Evolutionary conservation across 2,888 invertebrate species (phyloP).

Genomic region (Liodrosophila aerea): DNA sequence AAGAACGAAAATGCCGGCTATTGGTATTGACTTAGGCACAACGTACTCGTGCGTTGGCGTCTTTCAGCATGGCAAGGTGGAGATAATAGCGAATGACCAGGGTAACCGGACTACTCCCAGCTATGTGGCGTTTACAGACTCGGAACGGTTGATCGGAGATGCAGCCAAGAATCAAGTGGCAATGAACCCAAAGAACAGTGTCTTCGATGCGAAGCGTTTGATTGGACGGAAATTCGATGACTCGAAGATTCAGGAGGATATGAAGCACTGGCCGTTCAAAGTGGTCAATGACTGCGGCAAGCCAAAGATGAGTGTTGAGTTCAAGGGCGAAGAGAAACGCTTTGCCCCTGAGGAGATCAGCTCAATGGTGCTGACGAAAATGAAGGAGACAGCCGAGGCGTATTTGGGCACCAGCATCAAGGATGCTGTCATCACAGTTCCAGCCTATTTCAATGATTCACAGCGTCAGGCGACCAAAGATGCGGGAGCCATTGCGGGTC

Average conservation of each 20-base stretch:
- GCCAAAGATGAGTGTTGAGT: slow-evolving; percentile 91
- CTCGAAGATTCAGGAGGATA: slow-evolving; percentile 93
- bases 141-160: slow-evolving; percentile 91
- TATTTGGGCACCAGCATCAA: slow-evolving; percentile 92
- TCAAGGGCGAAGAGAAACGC: slow-evolving; percentile 93
- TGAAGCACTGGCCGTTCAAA: slow-evolving; percentile 97
- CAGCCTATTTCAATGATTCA: slow-evolving; percentile 95
- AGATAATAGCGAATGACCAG: slow-evolving; percentile 92
- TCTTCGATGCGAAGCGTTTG: slow-evolving; percentile 96
- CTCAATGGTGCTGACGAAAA: slow-evolving; percentile 95
- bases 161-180: slow-evolving; percentile 93
- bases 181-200: slow-evolving; percentile 94
- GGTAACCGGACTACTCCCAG: slow-evolving; percentile 91
- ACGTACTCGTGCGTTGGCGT: slow-evolving; percentile 93
- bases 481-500: slow-evolving; percentile 94
- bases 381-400: slow-evolving; percentile 96
- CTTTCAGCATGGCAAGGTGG: slow-evolving; percentile 91
- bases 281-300: slow-evolving; percentile 91
- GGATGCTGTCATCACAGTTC: slow-evolving; percentile 95
- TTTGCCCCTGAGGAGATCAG: slow-evolving; percentile 96
- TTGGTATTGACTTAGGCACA: slow-evolving; percentile 82
- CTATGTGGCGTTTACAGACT: slow-evolving; percentile 91
- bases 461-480: slow-evolving; percentile 96
- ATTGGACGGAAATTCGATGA: slow-evolving; percentile 96
- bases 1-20: slow-evolving; percentile 65